Base-by-base conservation (phyloP, 2,113 vertebrate genomes). In the Cyanoliseus patagonus region DNA sequence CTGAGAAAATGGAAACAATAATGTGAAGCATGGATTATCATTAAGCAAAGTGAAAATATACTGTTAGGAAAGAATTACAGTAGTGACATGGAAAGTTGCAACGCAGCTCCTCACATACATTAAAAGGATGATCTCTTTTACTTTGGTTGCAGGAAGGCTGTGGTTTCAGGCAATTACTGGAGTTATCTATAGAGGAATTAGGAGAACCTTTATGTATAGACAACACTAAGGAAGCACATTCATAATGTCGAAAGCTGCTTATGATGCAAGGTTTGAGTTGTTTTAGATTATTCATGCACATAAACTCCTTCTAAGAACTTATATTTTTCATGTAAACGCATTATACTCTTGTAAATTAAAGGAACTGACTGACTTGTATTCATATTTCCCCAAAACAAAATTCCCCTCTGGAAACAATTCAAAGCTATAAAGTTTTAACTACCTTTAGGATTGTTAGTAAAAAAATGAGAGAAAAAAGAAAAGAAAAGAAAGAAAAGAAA, bases 1-100 rank as follows among this genome's bases (percentile, higher is more conserved):
- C 73, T 80, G 33, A 90, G 75, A 93, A 94, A 94, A 86, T 55
- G 28, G 69, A 75, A 92, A 72, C 55, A 91, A 80, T 85, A 92
- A 86, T 25, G 47, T 55, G 76, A 94, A 96, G 57, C n/a, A 57
- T 5, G 25, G 47, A 39, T 67, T 86, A 62, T 18, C 44, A 51
- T 83, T 91, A 79, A 92, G 75, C 41, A 66, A 82, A 66, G 47
- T 37, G 31, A 78, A 86, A 86, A 84, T 76, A 86, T 31, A 67
- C 77, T 86, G 33, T 52, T 81, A 23, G 39, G n/a, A 79, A 91
- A 77, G 22, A 72, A 55, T 55, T 61, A 53, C 52, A 66, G 14
- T 49, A 55, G 62, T 44, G 83, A 44, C 44, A 82, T n/a, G 19
- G 44, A 37, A 76, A 85, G 70, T 17, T 70, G 37, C 41, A 85